phyloP scores from a whole-genome alignment of 2,113 vertebrate species.

The Dasyornis broadbenti region DNA sequence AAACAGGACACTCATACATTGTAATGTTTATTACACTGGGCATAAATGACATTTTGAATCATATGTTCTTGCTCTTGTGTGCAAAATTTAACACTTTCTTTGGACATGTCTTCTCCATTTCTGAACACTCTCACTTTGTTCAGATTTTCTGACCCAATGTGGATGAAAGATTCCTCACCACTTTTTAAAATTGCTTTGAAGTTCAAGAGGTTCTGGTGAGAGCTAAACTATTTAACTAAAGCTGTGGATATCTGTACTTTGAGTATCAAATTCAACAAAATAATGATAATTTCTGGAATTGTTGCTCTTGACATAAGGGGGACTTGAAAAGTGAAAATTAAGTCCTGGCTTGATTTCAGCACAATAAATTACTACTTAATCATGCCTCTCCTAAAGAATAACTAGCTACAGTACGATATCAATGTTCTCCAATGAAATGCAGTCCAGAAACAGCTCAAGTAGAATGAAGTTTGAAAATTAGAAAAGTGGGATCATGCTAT shows the following conservation, averaged over 20 bases:
- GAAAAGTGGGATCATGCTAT: background rate
- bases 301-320: background rate
- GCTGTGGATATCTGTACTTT: background rate
- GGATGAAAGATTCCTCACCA: background rate
- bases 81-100: background rate
- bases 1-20: background rate
- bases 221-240: background rate
- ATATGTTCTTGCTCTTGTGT: background rate
- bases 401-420: background rate
- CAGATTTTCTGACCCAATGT: background rate
- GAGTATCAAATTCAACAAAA: background rate
- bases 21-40: background rate
- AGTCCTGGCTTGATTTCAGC: background rate
- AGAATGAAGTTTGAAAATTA: background rate
- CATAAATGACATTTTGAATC: background rate
- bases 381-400: background rate
- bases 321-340: background rate
- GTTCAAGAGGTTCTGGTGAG: background rate
- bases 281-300: background rate
- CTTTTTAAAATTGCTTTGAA: background rate
- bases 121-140: background rate
- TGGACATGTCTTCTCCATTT: background rate
- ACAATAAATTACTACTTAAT: background rate
- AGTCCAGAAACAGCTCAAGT: background rate
- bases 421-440: background rate